Evolutionary conservation across 1,140 invertebrate species (phyloP).

Genomic region (Trichogramma pretiosum): DNA sequence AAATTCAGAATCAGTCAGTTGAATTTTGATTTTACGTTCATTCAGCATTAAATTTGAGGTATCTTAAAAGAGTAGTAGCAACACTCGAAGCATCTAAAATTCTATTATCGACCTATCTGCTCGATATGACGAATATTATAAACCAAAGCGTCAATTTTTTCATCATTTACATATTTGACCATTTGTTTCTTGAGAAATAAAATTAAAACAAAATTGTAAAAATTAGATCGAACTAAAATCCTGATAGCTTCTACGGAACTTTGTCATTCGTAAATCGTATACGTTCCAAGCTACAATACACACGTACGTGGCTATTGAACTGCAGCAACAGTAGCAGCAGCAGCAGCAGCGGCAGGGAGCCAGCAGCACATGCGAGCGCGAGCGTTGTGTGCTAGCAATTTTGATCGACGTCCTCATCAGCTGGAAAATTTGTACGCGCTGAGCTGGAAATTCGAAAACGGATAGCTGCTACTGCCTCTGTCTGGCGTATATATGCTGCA

Average conservation of each 20-base stretch:
- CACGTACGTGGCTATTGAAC: background rate
- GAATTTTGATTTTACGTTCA: too few species aligned
- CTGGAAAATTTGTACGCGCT: conserved; percentile 12
- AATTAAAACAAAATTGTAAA: too few species aligned
- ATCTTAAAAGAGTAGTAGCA: too few species aligned
- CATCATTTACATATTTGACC: too few species aligned
- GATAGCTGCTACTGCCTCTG: background rate
- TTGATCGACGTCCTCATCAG: conserved; percentile 12
- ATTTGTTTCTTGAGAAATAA: too few species aligned
- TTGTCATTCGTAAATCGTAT: too few species aligned
- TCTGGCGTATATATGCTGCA: background rate
- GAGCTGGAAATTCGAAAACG: conserved; percentile 11
- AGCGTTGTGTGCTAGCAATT: conserved; percentile 1
- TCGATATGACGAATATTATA: too few species aligned
- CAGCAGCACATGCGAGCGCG: background rate
- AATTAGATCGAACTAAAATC: background rate
- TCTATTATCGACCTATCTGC: too few species aligned
- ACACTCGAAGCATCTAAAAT: too few species aligned
- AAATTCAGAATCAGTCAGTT: too few species aligned
- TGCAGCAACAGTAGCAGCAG: background rate
- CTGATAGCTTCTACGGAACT: background rate
- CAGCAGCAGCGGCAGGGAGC: background rate
- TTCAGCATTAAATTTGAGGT: too few species aligned
- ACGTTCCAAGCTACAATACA: conserved; percentile 1
- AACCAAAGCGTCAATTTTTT: too few species aligned